Conservation (phyloP, 2,888 invertebrate species). For the Drosophila hamatofila region DNA sequence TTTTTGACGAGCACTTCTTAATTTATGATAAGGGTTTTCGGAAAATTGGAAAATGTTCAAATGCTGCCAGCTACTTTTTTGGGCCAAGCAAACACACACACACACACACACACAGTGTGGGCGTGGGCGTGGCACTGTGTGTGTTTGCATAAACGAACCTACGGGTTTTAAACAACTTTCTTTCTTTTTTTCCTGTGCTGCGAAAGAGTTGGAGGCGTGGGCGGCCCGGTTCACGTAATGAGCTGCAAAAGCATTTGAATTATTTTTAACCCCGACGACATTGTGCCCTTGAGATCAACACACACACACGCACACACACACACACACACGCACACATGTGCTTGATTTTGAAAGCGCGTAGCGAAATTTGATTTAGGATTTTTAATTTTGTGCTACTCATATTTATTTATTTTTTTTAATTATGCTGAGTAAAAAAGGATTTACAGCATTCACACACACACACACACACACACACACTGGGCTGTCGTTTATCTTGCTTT, state of each 20-base stretch:
- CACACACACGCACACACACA: constrained; percentile 28
- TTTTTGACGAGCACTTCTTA: constrained; percentile 82
- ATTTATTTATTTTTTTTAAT: constrained; percentile 72
- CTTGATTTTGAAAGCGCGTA: constrained; percentile 41
- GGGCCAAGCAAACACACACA: constrained; percentile 43
- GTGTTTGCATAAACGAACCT: constrained; percentile 72
- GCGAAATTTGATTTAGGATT: constrained; percentile 80
- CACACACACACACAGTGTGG: background rate
- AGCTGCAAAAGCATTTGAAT: constrained; percentile 82
- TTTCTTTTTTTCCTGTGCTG: background rate
- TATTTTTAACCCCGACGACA: constrained; percentile 82
- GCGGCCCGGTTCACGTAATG: constrained; percentile 68
- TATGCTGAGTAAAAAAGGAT: constrained; percentile 77
- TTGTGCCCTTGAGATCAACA: constrained; percentile 81
- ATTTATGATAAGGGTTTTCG: constrained; percentile 83
- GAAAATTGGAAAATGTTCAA: constrained; percentile 82
- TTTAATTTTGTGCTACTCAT: constrained; percentile 81
- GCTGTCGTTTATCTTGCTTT: constrained; percentile 64
- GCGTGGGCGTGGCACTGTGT: constrained; percentile 37
- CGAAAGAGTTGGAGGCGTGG: background rate
- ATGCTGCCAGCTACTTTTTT: constrained; percentile 67
- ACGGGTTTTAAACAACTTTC: constrained; percentile 53
- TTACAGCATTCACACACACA: constrained; percentile 49
- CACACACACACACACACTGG: constrained; percentile 22
- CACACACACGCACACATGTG: constrained; percentile 27